Evolutionary conservation across 2,888 invertebrate species (phyloP), one percentile per base, ranked within the genome.

Genomic region (Melieria picta): DNA sequence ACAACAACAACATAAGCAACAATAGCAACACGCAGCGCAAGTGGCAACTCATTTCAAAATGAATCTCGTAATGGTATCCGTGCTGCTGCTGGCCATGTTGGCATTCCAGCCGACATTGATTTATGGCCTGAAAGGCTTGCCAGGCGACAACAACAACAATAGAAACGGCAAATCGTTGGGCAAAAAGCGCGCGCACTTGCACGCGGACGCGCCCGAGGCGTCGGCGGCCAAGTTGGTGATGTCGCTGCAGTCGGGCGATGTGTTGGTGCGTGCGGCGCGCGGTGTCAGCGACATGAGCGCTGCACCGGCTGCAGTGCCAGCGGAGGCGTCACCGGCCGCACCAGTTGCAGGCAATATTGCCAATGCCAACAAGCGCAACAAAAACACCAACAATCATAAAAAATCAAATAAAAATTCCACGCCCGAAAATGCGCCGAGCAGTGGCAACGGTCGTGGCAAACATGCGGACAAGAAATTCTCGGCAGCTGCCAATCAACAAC

Each of bases 331-430:
- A 50, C n/a, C 65, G 50, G 55, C 58, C 5, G 56, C 69, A 4
- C 57, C 67, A 73, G 76, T 43, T 77, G 79, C 13, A 66, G 74
- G 62, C 73, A 75, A 60, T 66, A 69, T 64, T 67, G 46, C 68
- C 62, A 78, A 77, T 60, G 76, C 78, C 66, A 80, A 80, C 78
- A 83, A 83, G 80, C 81, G 82, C 60, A 80, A 77, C 47, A 83
- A 82, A 76, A 83, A 77, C 75, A 79, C 79, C 58, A 81, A 84
- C 77, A 78, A 78, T 73, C 84, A 82, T 79, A 85, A 83, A 76
- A 84, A 83, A 77, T 72, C 76, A 47, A 84, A 81, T 74, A 81
- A 79, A 74, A 82, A 80, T 74, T 57, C 77, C 6, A 50, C 71
- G 72, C 65, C 60, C 69, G 74, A 65, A 58, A 72, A 66, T 63